Base-by-base conservation (phyloP, 37 sponge, comb jelly and placozoan species). In the Spongilla lacustris region DNA sequence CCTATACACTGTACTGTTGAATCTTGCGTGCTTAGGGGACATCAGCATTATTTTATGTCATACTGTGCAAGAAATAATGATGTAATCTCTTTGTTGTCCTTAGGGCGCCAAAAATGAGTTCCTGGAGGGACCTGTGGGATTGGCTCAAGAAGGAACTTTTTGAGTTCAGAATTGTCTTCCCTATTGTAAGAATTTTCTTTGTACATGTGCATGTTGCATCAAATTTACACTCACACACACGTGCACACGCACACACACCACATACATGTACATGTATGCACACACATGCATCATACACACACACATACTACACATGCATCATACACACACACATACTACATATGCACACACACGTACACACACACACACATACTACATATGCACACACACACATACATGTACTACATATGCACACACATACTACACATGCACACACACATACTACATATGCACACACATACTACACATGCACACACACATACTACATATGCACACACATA, bases 311-410 rank as follows among this genome's bases (percentile, higher is more conserved):
- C 75, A 28, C 11, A 69, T 11, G 10, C 71, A n/a, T 12, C 71
- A 69, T 69, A 27, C 71, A 69, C 71, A 69, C 28, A 27, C 71
- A 69, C 10, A 11, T 11, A 9, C 71, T 11, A 9, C 71, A 69
- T 11, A 69, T 32, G 32, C 73, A 73, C 73, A 25, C 73, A 73
- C 73, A 73, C 73, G 26, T 32, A 25, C 73, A 73, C 73, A 25
- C 46, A 46, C 46, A 46, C 46, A 46, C 46, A 46, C 46, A 46
- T 8, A 46, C 8, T 46, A 8, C 73, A 26, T 29, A 25, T 32
- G 10, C 71, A 69, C 71, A 69, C 71, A 69, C 71, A 69, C 71
- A 69, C 71, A 69, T 28, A 69, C 71, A 69, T 28, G 10, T 28
- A 69, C 71, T 28, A 69, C 71, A 69, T 28, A 69, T 28, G 27